These are phyloP conservation scores for Ramphastos sulfuratus DNA, from an alignment of 2,113 vertebrate genomes.

Conservation along the genomic window DNA sequence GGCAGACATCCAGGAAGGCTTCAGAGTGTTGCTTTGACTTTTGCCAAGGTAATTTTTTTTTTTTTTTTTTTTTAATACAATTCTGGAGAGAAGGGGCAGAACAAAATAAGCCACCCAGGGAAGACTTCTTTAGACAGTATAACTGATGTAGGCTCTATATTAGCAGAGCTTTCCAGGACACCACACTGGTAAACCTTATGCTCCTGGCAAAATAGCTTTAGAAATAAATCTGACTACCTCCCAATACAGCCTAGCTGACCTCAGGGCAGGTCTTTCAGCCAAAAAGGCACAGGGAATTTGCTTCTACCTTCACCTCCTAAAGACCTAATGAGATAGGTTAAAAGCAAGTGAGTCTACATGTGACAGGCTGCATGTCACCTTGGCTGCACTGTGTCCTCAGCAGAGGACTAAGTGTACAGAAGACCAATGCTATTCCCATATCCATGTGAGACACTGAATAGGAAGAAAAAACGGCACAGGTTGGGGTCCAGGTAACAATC, in stretches of 20 bases:
- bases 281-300: background rate
- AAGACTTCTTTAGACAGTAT: background rate
- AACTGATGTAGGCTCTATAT: background rate
- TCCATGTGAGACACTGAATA: fast-evolving
- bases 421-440: background rate
- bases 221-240: constrained; percentile 13
- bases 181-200: constrained; percentile 20
- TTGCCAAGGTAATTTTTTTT: background rate
- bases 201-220: background rate
- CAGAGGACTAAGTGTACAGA: background rate
- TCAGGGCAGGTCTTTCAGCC: background rate
- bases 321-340: background rate
- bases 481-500: too few relatives aligned
- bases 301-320: background rate
- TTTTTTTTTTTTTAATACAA: background rate
- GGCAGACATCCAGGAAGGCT: background rate
- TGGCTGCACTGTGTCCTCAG: background rate
- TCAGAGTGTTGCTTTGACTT: background rate
- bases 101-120: background rate
- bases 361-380: background rate
- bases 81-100: background rate
- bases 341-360: background rate
- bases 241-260: background rate
- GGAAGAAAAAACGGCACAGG: background rate
- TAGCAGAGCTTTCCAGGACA: constrained; percentile 4